Evolutionary conservation across 2,113 vertebrate genomes (phyloP).

Genomic region (Myotis yumanensis): DNA sequence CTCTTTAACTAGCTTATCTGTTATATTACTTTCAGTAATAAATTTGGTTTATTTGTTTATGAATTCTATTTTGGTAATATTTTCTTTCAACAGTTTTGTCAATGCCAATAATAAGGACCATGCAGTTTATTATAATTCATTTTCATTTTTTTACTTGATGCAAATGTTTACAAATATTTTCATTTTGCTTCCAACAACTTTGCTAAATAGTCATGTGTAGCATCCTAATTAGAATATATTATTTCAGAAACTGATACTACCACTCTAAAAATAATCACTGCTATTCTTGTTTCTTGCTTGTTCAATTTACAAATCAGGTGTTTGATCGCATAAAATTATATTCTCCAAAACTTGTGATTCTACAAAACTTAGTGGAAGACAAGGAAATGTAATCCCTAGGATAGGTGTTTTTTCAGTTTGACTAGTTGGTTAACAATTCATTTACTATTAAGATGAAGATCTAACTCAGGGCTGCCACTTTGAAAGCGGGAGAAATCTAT

Average conservation of each 20-base stretch:
- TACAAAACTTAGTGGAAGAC: background rate
- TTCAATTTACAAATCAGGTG: slow-evolving; percentile 1
- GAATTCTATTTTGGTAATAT: slow-evolving; percentile 2
- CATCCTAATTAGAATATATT: slow-evolving; percentile 57
- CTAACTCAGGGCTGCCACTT: background rate
- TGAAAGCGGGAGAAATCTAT: background rate
- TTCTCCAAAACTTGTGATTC: background rate
- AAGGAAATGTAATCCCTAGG: background rate
- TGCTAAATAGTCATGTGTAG: slow-evolving; percentile 59
- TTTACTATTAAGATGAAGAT: background rate
- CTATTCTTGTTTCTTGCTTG: slow-evolving; percentile 32
- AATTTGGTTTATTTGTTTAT: background rate
- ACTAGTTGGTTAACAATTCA: background rate
- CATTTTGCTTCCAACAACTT: slow-evolving; percentile 23
- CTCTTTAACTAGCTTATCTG: background rate
- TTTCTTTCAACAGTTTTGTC: background rate
- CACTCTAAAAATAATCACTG: slow-evolving; percentile 62
- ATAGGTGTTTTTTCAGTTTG: background rate
- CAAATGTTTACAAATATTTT: slow-evolving; percentile 69
- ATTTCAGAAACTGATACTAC: slow-evolving; percentile 40
- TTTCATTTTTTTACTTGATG: background rate
- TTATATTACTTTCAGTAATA: background rate
- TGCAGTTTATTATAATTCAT: background rate
- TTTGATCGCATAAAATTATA: slow-evolving; percentile 34
- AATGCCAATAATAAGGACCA: background rate